Percentiles rank a stretch among this genome's conserved stretches.
phyloP scores from a whole-genome alignment of 2,888 invertebrate species.

The Acanthopleura granulata region DNA sequence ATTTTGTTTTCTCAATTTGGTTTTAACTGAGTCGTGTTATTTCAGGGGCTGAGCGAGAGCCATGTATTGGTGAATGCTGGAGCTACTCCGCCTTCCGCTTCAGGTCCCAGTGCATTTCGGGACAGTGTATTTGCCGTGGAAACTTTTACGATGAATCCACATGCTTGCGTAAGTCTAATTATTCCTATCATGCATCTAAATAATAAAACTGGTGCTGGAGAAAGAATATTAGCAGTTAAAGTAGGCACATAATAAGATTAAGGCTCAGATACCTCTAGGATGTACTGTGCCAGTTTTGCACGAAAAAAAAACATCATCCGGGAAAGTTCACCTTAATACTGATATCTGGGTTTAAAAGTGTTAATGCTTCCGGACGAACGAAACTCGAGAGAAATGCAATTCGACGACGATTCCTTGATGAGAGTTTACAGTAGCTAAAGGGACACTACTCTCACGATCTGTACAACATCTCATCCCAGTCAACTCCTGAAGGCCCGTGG shows the following conservation, averaged over 20 bases:
- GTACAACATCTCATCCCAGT: neutral
- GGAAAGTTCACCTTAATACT: no score
- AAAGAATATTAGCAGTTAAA: neutral
- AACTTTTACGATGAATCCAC: neutral
- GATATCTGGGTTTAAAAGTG: no score
- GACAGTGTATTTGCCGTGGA: neutral
- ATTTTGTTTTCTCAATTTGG: neutral
- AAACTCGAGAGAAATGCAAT: no score
- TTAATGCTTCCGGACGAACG: no score
- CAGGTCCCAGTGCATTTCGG: neutral
- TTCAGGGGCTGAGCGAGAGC: neutral
- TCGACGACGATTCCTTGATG: no score
- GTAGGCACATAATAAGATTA: no score
- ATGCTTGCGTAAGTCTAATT: slow-evolving; percentile 6
- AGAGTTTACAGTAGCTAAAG: no score
- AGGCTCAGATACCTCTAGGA: no score
- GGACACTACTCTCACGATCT: neutral
- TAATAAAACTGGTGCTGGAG: neutral
- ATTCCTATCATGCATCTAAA: neutral
- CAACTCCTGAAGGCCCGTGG: neutral
- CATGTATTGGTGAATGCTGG: slow-evolving; percentile 6
- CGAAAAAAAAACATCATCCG: no score
- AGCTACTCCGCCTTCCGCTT: slow-evolving; percentile 14
- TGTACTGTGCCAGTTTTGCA: no score
- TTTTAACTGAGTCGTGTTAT: neutral